A percentile compares a stretch with the other conserved stretches of the same genome.
Conservation (phyloP, 2,113 vertebrate genomes). For the Dipodomys spectabilis region DNA sequence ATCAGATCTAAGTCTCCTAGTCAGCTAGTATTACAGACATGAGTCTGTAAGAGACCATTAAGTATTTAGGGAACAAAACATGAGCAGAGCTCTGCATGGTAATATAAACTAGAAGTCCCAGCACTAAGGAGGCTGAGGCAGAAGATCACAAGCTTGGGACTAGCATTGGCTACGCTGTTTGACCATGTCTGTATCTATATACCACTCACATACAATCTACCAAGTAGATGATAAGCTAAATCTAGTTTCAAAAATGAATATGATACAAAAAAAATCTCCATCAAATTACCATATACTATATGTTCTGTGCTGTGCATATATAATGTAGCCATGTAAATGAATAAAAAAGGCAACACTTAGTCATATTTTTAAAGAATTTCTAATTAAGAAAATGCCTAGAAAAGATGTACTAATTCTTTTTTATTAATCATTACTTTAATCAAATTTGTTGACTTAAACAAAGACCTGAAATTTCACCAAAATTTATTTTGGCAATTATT, state of each 20-base stretch:
- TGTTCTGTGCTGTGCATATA: not conserved
- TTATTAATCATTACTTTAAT: not conserved
- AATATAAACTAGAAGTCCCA: not conserved
- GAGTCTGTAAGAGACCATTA: no score
- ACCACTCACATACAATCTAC: no score
- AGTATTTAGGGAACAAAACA: not conserved
- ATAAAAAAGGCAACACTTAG: not conserved
- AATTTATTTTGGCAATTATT: not conserved
- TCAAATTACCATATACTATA: not conserved
- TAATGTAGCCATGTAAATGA: not conserved
- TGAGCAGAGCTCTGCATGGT: not conserved
- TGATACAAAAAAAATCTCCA: not conserved
- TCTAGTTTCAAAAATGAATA: not conserved
- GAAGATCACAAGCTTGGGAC: not conserved
- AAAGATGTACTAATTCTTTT: not conserved
- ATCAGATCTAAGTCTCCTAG: no score
- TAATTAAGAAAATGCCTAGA: not conserved
- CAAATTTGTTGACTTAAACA: not conserved
- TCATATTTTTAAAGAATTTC: not conserved
- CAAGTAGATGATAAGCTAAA: not conserved
- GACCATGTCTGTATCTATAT: no score
- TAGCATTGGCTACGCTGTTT: rapidly evolving
- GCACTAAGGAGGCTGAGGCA: not conserved
- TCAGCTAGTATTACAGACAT: no score
- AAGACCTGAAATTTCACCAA: not conserved